phyloP scores from a whole-genome alignment of 2,797 vertebrate species.

The Graptemys geographica region DNA sequence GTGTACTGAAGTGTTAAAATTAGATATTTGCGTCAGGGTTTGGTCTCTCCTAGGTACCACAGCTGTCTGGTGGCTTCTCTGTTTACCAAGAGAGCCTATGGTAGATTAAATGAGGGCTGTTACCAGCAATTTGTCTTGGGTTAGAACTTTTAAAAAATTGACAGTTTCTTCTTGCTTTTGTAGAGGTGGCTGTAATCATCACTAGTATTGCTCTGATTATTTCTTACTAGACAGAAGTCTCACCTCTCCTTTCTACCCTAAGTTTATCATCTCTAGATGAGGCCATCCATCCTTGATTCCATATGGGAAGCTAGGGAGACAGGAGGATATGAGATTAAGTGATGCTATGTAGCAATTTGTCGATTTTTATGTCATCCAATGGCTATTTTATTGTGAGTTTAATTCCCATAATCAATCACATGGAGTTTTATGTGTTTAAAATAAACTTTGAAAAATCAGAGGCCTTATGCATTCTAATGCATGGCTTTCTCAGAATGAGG shows the following conservation, averaged over 20 bases:
- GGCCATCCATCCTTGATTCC: neutral
- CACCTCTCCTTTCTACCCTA: neutral
- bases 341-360: accelerated
- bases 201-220: neutral
- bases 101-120: neutral
- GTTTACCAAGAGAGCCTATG: neutral
- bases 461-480: neutral
- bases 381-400: neutral
- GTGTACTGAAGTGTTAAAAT: neutral
- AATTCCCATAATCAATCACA: neutral
- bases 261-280: neutral
- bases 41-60: neutral
- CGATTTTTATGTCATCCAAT: neutral
- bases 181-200: neutral
- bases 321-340: neutral
- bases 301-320: neutral
- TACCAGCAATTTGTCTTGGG: neutral
- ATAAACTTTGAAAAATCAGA: neutral
- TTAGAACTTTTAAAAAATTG: neutral
- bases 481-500: neutral
- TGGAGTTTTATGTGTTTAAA: neutral
- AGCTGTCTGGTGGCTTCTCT: neutral
- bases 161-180: neutral
- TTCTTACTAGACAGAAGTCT: neutral
- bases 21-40: neutral